Conservation (phyloP, 2,797 vertebrate species). For the Chromobotia macracanthus region DNA sequence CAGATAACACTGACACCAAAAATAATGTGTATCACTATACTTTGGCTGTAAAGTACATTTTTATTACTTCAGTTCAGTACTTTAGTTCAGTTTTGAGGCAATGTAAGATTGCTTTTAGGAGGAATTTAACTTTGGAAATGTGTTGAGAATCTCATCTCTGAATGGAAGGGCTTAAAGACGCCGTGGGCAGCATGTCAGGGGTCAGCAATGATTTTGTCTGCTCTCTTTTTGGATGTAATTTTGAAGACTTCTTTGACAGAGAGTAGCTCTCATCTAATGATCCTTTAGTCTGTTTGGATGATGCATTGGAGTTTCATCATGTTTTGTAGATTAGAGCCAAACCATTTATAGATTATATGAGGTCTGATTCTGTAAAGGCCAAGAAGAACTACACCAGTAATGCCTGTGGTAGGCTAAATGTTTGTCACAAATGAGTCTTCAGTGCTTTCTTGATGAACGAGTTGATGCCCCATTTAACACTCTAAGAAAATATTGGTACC, state of each 20-base stretch:
- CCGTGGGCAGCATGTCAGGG: neutral
- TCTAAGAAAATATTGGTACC: too few species aligned
- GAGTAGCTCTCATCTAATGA: conserved; percentile 12
- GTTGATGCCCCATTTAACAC: too few species aligned
- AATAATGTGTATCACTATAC: neutral
- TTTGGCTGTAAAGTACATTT: neutral
- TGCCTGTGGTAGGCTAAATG: too few species aligned
- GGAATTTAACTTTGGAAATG: conserved; percentile 8
- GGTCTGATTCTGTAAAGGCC: neutral
- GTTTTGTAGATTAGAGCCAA: conserved; percentile 1
- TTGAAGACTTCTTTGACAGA: neutral
- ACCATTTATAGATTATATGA: conserved; percentile 8
- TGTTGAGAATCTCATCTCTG: conserved; percentile 3
- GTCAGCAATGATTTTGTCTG: neutral
- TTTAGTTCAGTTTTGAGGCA: neutral
- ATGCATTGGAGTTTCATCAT: too few species aligned
- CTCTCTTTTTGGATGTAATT: conserved; percentile 5
- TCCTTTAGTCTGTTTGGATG: neutral
- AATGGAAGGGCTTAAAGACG: neutral
- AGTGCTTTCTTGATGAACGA: neutral
- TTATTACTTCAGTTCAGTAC: neutral
- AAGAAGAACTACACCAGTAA: neutral
- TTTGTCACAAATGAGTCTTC: neutral
- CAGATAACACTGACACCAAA: neutral
- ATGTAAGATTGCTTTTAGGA: neutral